A percentile compares a stretch with the other conserved stretches of the same genome.
Evolutionary conservation across 2,113 vertebrate species (phyloP).

Genomic region (Scolopax mira): DNA sequence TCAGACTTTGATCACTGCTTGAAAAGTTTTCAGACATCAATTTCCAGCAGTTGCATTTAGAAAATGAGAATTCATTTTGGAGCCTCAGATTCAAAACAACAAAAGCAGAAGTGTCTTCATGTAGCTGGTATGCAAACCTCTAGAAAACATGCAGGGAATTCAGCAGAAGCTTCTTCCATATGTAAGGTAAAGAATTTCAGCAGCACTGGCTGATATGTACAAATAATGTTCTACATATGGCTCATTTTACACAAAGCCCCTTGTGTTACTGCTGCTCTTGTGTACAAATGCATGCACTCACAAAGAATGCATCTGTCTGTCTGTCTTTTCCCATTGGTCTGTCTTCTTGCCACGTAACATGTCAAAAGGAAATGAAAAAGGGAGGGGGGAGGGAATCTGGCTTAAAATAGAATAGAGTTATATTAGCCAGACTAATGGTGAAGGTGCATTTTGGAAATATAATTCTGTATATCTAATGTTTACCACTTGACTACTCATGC

Average conservation of each 20-base stretch:
- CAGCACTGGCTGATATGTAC: neutral
- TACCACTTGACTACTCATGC: constrained; percentile 79
- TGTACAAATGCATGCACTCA: neutral
- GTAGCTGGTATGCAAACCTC: constrained; percentile 33
- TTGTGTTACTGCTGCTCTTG: neutral
- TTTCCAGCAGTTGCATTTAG: constrained; percentile 72
- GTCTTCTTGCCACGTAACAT: constrained; percentile 61
- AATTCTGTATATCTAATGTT: constrained; percentile 72
- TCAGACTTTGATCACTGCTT: constrained; percentile 77
- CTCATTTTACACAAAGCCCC: neutral
- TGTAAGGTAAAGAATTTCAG: neutral
- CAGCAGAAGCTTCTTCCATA: neutral
- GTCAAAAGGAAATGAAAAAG: constrained; percentile 77
- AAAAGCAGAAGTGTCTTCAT: constrained; percentile 57
- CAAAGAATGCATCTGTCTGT: constrained; percentile 36
- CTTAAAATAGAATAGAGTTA: constrained; percentile 75
- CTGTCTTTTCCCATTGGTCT: constrained; percentile 6
- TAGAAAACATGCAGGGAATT: constrained; percentile 11
- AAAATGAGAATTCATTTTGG: constrained; percentile 68
- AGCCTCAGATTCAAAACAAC: constrained; percentile 57
- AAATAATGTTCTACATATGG: constrained; percentile 45
- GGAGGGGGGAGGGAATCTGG: constrained; percentile 46
- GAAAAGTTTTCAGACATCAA: constrained; percentile 76
- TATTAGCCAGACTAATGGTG: constrained; percentile 68
- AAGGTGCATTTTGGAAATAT: constrained; percentile 74